These are phyloP conservation scores for Zonitis immaculata DNA, from an alignment of 2,888 invertebrate species.

Conservation along the genomic window DNA sequence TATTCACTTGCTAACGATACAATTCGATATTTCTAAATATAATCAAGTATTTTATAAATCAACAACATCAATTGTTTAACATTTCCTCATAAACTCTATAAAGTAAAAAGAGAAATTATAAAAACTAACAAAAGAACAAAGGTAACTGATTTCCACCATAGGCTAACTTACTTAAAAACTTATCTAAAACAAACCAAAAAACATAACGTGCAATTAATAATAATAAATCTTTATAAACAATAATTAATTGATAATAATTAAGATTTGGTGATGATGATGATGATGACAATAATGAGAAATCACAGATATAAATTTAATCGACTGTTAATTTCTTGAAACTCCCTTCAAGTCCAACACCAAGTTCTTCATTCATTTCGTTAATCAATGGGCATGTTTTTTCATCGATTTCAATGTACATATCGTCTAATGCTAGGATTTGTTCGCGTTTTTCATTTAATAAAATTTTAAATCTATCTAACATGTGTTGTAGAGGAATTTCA, in stretches of 20 bases:
- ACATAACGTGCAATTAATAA: background rate
- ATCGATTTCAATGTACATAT: conserved; percentile 69
- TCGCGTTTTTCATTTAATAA: conserved; percentile 61
- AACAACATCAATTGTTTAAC: too few species aligned
- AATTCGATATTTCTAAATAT: too few species aligned
- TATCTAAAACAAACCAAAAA: background rate
- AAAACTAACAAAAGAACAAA: conserved; percentile 5
- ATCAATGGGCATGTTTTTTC: conserved; percentile 47
- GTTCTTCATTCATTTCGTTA: conserved; percentile 57
- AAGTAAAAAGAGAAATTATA: too few species aligned
- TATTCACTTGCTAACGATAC: too few species aligned
- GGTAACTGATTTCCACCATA: conserved; percentile 24
- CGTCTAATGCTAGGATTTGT: conserved; percentile 65
- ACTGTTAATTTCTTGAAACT: conserved; percentile 81
- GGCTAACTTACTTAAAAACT: conserved; percentile 13
- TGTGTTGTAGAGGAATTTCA: conserved; percentile 70
- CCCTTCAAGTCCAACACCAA: conserved; percentile 71
- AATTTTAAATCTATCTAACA: conserved; percentile 71
- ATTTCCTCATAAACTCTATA: too few species aligned
- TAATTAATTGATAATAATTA: too few species aligned
- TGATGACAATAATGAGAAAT: too few species aligned
- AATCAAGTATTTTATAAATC: too few species aligned
- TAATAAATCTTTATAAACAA: background rate
- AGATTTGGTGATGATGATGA: too few species aligned
- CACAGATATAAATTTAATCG: conserved; percentile 55